Base-by-base conservation (phyloP, 2,797 vertebrate genomes). In the Graptemys geographica region DNA sequence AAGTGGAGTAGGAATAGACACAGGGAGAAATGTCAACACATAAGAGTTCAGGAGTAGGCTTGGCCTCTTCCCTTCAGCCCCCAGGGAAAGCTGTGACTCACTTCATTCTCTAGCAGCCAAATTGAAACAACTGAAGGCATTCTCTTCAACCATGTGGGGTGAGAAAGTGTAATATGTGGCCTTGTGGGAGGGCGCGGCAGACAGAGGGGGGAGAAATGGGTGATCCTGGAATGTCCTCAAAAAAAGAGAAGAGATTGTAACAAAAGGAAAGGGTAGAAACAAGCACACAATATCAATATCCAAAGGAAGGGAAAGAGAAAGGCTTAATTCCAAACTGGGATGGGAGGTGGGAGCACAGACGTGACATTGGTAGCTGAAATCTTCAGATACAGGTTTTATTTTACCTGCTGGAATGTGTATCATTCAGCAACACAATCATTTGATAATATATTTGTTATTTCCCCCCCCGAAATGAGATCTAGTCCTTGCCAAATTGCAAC, bases 301-400 rank as follows among this genome's bases (percentile, higher is more conserved):
- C 79, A 76, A 88, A 52, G 87, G 79, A 88, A 72, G 27, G 86
- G 62, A 49, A 81, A 93, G 15, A 5, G 52, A 92, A 90, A 25
- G 89, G 23, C 10, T 59, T 82, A 81, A 41, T 49, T 93, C 87
- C 83, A 88, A 84, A 89, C 6, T 31, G 83, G 49, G 18, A 8
- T 88, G 65, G 44, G 65, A 86, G 88, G 93, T 0, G 21, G 92
- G 59, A 79, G 28, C 76, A 94, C 44, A 93, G 94, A 76, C 85
- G 86, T 47, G 96, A 90, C 95, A 95, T 65, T 51, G 4, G 0
- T 82, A 94, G 52, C 96, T 94, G 94, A 59, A 96, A 95, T 97
- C 95, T 92, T 10, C 59, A 86, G 80, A 90, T 90, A 21, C 9
- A 41, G 37, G n/a, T 27, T 84, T 76, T 87, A 90, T 85, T 87